phyloP scores from a whole-genome alignment of 2,113 vertebrate genomes.

The Ursus arctos region DNA sequence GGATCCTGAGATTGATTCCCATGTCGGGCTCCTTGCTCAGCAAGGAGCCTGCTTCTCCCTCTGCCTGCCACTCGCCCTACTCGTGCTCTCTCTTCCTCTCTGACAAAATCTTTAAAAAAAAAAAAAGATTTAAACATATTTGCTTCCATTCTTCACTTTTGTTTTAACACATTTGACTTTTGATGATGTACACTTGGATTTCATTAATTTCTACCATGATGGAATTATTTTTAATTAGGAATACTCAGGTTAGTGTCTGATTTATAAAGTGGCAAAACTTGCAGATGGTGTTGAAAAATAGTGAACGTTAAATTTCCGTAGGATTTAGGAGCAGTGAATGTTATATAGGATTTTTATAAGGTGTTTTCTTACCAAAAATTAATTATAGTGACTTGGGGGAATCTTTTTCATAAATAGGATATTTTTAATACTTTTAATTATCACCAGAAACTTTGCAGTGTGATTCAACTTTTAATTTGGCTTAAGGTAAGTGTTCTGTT shows the following conservation, averaged over 20 bases:
- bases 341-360: not conserved
- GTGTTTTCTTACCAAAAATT: conserved; percentile 33
- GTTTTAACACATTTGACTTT: conserved; percentile 28
- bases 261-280: conserved; percentile 35
- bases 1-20: not conserved
- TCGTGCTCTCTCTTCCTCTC: too few relatives aligned
- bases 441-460: not conserved
- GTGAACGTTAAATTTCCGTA: conserved; percentile 46
- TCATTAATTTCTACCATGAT: conserved; percentile 46
- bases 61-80: too few relatives aligned
- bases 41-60: not conserved
- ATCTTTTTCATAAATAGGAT: not conserved
- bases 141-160: not conserved
- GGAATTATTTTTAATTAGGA: conserved; percentile 48
- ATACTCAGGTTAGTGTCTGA: conserved; percentile 1
- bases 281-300: conserved; percentile 1
- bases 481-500: conserved; percentile 67
- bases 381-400: not conserved
- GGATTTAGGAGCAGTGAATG: conserved; percentile 4
- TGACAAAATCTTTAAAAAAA: too few relatives aligned
- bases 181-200: conserved; percentile 20
- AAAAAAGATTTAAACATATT: not conserved
- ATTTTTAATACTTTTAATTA: conserved; percentile 47
- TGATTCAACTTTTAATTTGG: conserved; percentile 37
- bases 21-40: not conserved